Percentiles rank a stretch among this genome's conserved stretches.
These are phyloP conservation scores for Poeciliopsis prolifica DNA, from an alignment of 2,113 vertebrate species.

Conservation along the genomic window DNA sequence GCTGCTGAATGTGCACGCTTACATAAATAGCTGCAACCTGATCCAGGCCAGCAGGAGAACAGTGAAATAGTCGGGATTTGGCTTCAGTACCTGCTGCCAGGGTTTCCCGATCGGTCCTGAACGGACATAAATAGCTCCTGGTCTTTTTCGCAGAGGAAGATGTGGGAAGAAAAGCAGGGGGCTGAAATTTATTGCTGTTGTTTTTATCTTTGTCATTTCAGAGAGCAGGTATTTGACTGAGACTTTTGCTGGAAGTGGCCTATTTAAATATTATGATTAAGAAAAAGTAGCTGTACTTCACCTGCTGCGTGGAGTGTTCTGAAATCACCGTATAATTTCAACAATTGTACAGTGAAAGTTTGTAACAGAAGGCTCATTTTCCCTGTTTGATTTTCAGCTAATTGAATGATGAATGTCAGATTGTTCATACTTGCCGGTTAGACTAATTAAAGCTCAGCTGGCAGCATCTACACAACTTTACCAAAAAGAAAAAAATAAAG, in stretches of 20 bases:
- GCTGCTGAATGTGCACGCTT: slow-evolving; percentile 29
- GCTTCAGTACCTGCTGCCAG: slow-evolving; percentile 3
- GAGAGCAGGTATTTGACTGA: neutral
- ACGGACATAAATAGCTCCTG: slow-evolving; percentile 3
- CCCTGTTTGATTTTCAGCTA: too few species aligned
- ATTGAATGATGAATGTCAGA: neutral
- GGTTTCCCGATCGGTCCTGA: slow-evolving; percentile 1
- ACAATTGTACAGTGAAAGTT: too few species aligned
- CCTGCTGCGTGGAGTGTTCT: too few species aligned
- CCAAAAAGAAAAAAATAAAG: slow-evolving; percentile 2
- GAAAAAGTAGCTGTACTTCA: too few species aligned
- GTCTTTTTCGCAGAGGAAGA: neutral
- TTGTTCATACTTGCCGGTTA: neutral
- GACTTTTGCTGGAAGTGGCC: neutral
- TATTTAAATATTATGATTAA: too few species aligned
- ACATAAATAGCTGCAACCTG: slow-evolving; percentile 48
- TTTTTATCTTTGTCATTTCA: neutral
- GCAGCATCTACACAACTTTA: neutral
- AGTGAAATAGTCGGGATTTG: slow-evolving; percentile 28
- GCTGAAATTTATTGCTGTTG: neutral
- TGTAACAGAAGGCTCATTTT: too few species aligned
- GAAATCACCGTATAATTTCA: too few species aligned
- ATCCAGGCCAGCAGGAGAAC: slow-evolving; percentile 6
- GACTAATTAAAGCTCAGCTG: neutral
- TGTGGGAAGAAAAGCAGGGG: slow-evolving; percentile 6